Percentiles rank a stretch among this genome's conserved stretches.
Conservation (phyloP, 2,888 invertebrate species). For the Agrotis clavis region DNA sequence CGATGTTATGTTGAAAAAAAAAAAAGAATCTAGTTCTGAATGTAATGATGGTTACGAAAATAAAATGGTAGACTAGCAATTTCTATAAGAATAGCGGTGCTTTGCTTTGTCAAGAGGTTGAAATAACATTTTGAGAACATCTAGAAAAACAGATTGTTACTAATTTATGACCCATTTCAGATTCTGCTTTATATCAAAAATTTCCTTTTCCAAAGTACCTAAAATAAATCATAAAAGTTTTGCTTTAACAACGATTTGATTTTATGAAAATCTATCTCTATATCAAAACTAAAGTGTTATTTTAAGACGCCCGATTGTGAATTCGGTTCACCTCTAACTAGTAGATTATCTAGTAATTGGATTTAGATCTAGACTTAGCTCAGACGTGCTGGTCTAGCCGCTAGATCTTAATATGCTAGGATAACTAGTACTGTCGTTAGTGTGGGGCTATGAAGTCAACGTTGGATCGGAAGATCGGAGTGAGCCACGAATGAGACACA, state of each 20-base stretch:
- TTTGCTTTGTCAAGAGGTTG: too few relatives aligned
- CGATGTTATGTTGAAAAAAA: constrained; percentile 27
- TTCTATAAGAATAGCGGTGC: background rate
- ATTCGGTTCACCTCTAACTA: constrained; percentile 27
- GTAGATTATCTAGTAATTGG: constrained; percentile 55
- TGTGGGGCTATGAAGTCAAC: constrained; percentile 46
- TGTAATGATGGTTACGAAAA: background rate
- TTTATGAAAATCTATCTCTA: background rate
- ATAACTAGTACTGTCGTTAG: constrained; percentile 54
- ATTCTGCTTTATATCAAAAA: background rate
- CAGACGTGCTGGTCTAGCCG: constrained; percentile 31
- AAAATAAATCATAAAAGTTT: background rate
- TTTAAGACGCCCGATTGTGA: constrained; percentile 22
- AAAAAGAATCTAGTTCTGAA: constrained; percentile 9
- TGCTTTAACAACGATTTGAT: background rate
- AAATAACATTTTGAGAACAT: too few relatives aligned
- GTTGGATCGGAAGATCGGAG: background rate
- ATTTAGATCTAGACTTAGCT: constrained; percentile 47
- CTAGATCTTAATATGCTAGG: constrained; percentile 48
- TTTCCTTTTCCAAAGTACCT: background rate
- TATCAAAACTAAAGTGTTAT: constrained; percentile 1
- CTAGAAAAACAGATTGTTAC: background rate
- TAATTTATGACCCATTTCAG: background rate
- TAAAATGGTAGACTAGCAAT: too few relatives aligned
- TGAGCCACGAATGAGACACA: background rate